These are phyloP conservation scores for Dendrolimus pini DNA, from an alignment of 2,888 invertebrate genomes.

Conservation along the genomic window DNA sequence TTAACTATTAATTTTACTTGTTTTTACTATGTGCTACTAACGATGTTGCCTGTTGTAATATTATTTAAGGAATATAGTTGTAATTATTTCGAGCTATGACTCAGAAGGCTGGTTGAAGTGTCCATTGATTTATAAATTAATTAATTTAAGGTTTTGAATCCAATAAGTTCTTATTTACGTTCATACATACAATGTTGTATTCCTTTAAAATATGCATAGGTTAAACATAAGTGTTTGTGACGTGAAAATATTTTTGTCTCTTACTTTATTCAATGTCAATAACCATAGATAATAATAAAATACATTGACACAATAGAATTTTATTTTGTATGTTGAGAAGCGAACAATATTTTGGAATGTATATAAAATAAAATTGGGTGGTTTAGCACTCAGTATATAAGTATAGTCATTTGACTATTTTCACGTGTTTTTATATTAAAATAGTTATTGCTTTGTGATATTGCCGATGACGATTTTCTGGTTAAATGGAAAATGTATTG, in stretches of 20 bases:
- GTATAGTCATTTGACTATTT: slow-evolving; percentile 45
- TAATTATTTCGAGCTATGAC: slow-evolving; percentile 43
- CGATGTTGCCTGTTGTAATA: slow-evolving; percentile 41
- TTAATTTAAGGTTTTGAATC: slow-evolving; percentile 34
- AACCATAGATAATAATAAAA: too few relatives aligned
- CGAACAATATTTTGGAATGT: too few relatives aligned
- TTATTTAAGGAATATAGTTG: slow-evolving; percentile 40
- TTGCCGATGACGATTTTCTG: slow-evolving; percentile 37
- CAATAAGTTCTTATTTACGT: not conserved
- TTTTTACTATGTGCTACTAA: slow-evolving; percentile 13
- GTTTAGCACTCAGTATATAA: slow-evolving; percentile 25
- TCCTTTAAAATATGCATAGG: too few relatives aligned
- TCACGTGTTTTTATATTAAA: slow-evolving; percentile 48
- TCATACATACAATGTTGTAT: too few relatives aligned
- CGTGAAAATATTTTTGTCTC: too few relatives aligned
- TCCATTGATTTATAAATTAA: slow-evolving; percentile 50
- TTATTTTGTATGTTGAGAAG: too few relatives aligned
- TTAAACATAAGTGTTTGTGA: too few relatives aligned
- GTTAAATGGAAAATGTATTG: too few relatives aligned
- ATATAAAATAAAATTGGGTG: slow-evolving; percentile 6
- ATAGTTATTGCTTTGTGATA: slow-evolving; percentile 56
- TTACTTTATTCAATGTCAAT: too few relatives aligned
- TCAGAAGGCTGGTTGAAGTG: slow-evolving; percentile 68
- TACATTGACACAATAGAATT: too few relatives aligned
- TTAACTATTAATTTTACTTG: not conserved